Evolutionary conservation across 2,797 vertebrate species (phyloP).

Genomic region (Botia kubotai): DNA sequence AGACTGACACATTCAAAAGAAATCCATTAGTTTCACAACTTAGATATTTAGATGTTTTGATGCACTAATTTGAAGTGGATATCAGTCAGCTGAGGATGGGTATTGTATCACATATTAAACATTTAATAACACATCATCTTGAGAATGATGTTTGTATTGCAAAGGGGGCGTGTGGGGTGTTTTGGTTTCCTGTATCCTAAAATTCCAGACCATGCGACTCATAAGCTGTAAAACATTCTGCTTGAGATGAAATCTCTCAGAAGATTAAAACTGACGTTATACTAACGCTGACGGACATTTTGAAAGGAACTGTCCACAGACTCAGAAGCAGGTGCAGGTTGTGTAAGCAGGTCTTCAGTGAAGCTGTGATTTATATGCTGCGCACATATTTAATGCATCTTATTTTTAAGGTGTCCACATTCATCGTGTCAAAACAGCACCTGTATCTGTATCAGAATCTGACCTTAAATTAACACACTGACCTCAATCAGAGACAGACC

Average conservation of each 20-base stretch:
- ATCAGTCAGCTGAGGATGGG: too few relatives aligned
- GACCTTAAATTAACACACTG: constrained; percentile 9
- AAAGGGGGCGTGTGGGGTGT: background rate
- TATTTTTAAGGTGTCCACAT: constrained; percentile 48
- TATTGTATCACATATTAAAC: background rate
- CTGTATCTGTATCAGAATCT: constrained; percentile 16
- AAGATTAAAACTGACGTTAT: too few relatives aligned
- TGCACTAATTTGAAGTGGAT: background rate
- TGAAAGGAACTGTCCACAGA: constrained; percentile 24
- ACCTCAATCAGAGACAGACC: constrained; percentile 30
- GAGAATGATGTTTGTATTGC: background rate
- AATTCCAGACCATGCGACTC: too few relatives aligned
- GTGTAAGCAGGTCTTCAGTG: constrained; percentile 32
- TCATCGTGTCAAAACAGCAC: constrained; percentile 24
- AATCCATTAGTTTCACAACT: background rate
- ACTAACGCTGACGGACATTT: background rate
- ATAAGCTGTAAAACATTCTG: too few relatives aligned
- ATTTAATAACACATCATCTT: background rate
- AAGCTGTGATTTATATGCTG: constrained; percentile 48
- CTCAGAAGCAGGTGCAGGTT: constrained; percentile 40
- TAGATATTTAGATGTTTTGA: background rate
- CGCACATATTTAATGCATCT: constrained; percentile 28
- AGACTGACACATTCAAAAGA: background rate
- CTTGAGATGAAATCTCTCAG: too few relatives aligned
- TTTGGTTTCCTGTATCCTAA: background rate